Percentiles rank a stretch among this genome's conserved stretches.
Evolutionary conservation across 2,888 invertebrate genomes (phyloP).

Genomic region (Chrysodeixis includens): DNA sequence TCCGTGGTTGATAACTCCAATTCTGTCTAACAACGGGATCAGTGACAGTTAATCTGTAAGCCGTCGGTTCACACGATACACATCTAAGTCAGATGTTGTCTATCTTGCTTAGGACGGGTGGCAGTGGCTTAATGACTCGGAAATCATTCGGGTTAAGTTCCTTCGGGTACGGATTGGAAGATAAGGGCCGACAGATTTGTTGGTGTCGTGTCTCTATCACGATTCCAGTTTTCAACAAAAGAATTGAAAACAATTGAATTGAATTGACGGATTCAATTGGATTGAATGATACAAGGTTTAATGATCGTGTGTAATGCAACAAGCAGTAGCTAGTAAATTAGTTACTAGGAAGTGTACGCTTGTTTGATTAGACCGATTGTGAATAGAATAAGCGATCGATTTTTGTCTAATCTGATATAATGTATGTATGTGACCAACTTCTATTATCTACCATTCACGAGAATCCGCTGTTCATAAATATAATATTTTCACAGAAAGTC

Average conservation of each 20-base stretch:
- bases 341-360: constrained; percentile 17
- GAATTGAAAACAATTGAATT: constrained; percentile 48
- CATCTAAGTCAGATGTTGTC: constrained; percentile 88
- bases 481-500: not conserved
- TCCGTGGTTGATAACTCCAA: constrained; percentile 86
- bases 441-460: not conserved
- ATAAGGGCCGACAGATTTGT: constrained; percentile 87
- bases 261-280: constrained; percentile 8
- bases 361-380: constrained; percentile 47
- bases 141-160: constrained; percentile 88
- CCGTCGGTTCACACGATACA: constrained; percentile 84
- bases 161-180: constrained; percentile 84
- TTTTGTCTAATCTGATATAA: not conserved
- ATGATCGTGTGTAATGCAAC: not conserved
- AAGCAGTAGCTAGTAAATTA: not conserved
- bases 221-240: constrained; percentile 53
- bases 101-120: constrained; percentile 86
- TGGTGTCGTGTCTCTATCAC: constrained; percentile 76
- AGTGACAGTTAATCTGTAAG: constrained; percentile 83
- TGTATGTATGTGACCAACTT: not conserved
- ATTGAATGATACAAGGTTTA: not conserved
- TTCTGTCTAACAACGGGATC: constrained; percentile 81
- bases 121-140: constrained; percentile 87
- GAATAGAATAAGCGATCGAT: constrained; percentile 8
- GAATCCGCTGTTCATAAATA: not conserved